phyloP scores from a whole-genome alignment of 2,113 vertebrate genomes.

The Atlantisia rogersi region DNA sequence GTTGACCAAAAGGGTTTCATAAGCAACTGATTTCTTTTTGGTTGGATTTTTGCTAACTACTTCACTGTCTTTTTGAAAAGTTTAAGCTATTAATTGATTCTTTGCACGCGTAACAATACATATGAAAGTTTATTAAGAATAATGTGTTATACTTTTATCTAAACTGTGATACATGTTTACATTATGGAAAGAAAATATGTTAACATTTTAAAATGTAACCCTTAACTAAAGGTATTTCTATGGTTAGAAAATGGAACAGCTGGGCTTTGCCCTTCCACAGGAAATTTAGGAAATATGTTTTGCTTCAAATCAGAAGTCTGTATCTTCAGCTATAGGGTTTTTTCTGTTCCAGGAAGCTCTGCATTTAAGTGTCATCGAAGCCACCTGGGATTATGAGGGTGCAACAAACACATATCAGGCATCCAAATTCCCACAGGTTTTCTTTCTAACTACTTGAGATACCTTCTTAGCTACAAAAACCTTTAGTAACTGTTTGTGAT shows the following conservation, averaged over 20 bases:
- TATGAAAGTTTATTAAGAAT: neutral
- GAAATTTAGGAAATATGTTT: neutral
- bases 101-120: neutral
- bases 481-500: neutral
- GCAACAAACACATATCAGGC: neutral
- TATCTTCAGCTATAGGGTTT: neutral
- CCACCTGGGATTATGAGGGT: neutral
- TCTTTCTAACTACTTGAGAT: neutral
- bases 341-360: neutral
- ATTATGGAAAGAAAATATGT: neutral
- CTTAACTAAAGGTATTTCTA: neutral
- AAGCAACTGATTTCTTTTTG: neutral
- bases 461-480: neutral
- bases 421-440: neutral
- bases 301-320: neutral
- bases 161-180: neutral
- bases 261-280: neutral
- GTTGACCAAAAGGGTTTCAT: rapidly evolving
- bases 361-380: neutral
- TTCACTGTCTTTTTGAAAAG: neutral
- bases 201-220: neutral
- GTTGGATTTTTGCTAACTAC: neutral
- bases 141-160: neutral
- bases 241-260: neutral
- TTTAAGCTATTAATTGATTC: neutral